Percentiles rank a stretch among this genome's conserved stretches.
phyloP scores from a whole-genome alignment of 1,140 invertebrate genomes.

The Apis mellifera region DNA sequence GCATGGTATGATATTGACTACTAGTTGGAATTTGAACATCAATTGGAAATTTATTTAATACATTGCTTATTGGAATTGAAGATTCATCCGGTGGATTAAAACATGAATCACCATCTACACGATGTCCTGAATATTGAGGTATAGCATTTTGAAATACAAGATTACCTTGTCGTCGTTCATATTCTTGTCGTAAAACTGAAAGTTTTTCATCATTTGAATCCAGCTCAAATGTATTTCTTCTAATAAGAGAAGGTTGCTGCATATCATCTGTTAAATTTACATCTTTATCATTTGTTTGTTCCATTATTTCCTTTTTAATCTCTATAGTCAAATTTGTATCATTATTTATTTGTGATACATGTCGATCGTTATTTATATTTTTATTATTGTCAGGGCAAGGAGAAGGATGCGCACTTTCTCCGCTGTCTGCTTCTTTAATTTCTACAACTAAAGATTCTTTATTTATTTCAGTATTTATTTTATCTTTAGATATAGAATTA shows the following conservation, averaged over 20 bases:
- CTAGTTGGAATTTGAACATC: conserved; percentile 30
- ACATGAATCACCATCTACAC: conserved; percentile 75
- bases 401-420: conserved; percentile 77
- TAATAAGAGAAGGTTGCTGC: conserved; percentile 76
- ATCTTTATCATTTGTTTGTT: conserved; percentile 20
- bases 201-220: conserved; percentile 79
- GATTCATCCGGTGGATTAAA: conserved; percentile 47
- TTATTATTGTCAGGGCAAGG: conserved; percentile 77
- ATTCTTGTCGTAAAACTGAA: conserved; percentile 81
- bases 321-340: background rate
- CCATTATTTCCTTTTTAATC: background rate
- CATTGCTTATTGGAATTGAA: conserved; percentile 35
- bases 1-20: conserved; percentile 34
- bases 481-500: conserved; percentile 60
- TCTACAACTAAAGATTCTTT: conserved; percentile 77
- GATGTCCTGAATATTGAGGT: conserved; percentile 83
- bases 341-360: conserved; percentile 19
- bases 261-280: conserved; percentile 22
- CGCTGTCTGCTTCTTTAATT: conserved; percentile 79
- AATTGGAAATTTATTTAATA: conserved; percentile 38
- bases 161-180: conserved; percentile 83
- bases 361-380: conserved; percentile 47
- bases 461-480: conserved; percentile 59
- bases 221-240: conserved; percentile 81
- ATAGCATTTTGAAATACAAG: conserved; percentile 84